These are phyloP conservation scores for Notarius quadriscutis DNA, from an alignment of 2,113 vertebrate species.

Conservation along the genomic window DNA sequence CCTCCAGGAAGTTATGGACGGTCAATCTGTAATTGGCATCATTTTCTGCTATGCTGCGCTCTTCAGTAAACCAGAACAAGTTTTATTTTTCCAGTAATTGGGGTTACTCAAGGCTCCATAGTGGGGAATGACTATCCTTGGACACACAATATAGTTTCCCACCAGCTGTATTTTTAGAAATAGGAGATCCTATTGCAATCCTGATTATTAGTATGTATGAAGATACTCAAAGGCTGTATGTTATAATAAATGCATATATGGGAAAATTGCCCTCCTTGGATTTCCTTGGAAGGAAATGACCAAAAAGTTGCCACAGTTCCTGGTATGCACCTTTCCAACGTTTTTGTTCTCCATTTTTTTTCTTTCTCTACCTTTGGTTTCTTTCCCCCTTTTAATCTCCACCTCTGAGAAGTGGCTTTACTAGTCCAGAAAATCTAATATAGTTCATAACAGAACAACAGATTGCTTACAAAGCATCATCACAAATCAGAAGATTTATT, in stretches of 20 bases:
- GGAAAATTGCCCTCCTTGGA: background rate
- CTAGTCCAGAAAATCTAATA: background rate
- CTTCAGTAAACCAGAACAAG: constrained; percentile 71
- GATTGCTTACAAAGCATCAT: background rate
- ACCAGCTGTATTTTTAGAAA: constrained; percentile 69
- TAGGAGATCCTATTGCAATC: background rate
- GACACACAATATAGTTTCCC: constrained; percentile 67
- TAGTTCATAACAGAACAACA: background rate
- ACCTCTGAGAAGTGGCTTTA: background rate
- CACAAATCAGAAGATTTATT: background rate
- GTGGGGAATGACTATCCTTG: constrained; percentile 48
- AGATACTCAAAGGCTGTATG: background rate
- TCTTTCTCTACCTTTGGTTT: background rate
- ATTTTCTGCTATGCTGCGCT: constrained; percentile 74
- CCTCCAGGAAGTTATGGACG: constrained; percentile 18
- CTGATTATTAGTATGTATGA: background rate
- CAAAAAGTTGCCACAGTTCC: background rate
- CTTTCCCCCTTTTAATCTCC: background rate
- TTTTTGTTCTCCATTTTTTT: background rate
- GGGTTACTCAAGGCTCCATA: constrained; percentile 54
- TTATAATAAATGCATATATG: background rate
- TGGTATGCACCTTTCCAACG: background rate
- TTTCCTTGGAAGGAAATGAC: background rate
- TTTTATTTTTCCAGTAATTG: constrained; percentile 68
- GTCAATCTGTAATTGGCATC: constrained; percentile 67